Evolutionary conservation across 2,888 invertebrate genomes (phyloP), one percentile per base, ranked within the genome.

Genomic region (Luffia ferchaultella): DNA sequence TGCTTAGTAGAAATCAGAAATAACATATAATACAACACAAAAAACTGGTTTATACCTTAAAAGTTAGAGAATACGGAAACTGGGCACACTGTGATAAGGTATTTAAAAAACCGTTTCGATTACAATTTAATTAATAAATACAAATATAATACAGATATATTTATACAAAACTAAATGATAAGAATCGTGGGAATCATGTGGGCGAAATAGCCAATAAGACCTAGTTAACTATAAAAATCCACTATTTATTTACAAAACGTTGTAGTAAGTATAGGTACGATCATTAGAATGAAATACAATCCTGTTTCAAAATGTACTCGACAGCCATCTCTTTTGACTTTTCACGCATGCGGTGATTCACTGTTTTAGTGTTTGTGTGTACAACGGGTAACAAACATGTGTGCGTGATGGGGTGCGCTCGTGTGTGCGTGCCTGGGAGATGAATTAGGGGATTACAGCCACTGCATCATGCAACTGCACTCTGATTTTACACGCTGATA

Each of bases 381-480:
- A n/a, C n/a, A n/a, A n/a, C n/a, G n/a, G n/a, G n/a, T n/a, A n/a
- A n/a, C n/a, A n/a, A n/a, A n/a, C n/a, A n/a, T n/a, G n/a, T n/a
- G n/a, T n/a, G n/a, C 12, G 30, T 30, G 30, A 30, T 30, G 30
- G 30, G 30, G 30, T 30, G 30, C 5, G 65, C 64, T 64, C 62
- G 61, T 64, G 67, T 58, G 58, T 62, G 67, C 61, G 67, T 62
- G 61, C 56, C 62, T 55, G 61, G 62, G 62, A 73, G 80, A 82
- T 82, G 82, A 79, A 80, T 79, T 79, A 79, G 80, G 77, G 79
- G 80, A 82, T 82, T 80, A 82, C 74, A 65, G 58, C 60, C 63
- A 67, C 70, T 76, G 78, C 76, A 74, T 73, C 70, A 72, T 79
- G 79, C 78, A 76, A 79, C 77, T 83, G 82, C 82, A 79, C 80